Base-by-base conservation (phyloP, 1,140 invertebrate genomes). In the Drosophila arizonae region DNA sequence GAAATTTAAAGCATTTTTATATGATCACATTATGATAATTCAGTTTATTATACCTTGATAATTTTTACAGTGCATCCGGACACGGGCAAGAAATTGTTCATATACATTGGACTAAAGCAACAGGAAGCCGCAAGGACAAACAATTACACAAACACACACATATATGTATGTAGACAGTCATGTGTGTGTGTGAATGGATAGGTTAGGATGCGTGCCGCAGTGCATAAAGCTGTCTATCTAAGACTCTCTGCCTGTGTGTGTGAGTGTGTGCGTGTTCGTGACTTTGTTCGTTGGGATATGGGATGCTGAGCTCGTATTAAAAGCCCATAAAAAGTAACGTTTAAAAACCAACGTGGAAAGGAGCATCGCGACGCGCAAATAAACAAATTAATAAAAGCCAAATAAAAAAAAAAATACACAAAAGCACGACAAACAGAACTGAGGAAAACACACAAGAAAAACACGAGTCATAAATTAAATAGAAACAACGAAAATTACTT, bases 311-410 rank as follows among this genome's bases (percentile, higher is more conserved):
- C 68, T 73, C 87, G 72, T 87, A 87, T 87, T 77, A 79, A 71
- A 85, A 71, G 66, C 24, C 50, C 79, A 82, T 88, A 87, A 86
- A 88, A 73, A 64, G 60, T 30, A 61, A 48, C 76, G 43, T 77
- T 80, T 69, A 72, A 76, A 68, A 76, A 60, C 36, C 72, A 61
- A 54, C 9, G 21, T 13, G 33, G 54, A 75, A 79, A 69, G 51
- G 81, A 76, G 50, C 71, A 84, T 52, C 66, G 33, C 67, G 45
- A 6, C 43, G 76, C 57, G 77, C 79, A 88, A 87, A 88, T 87
- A 87, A 88, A 87, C 82, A 88, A 87, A 87, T 87, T 87, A 87
- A 87, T 87, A 88, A 87, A 88, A 88, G 66, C 60, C 79, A 87
- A 87, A 88, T 88, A 88, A 88, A 73, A 68, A 69, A 9, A 58